Base-by-base conservation (phyloP, 2,113 vertebrate genomes). In the Hydrochoerus hydrochaeris region DNA sequence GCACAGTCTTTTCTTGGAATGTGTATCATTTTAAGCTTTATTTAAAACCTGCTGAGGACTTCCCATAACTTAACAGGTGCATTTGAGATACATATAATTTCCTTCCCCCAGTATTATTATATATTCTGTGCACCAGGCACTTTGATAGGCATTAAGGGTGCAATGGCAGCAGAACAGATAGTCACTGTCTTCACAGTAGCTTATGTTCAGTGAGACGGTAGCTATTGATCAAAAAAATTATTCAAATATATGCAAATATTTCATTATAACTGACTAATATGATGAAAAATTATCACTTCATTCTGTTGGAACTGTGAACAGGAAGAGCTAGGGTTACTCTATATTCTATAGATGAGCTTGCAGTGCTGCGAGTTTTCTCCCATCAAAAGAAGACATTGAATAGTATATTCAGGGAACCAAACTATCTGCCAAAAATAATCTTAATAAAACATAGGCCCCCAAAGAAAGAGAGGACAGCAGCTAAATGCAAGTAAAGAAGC, bases 151-250 rank as follows among this genome's bases (percentile, higher is more conserved):
- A 65, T 24, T 26, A 78, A 52, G 32, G n/a, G 41, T 28, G 35
- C 32, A 60, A 17, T 0, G 32, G 22, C 26, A 3, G 32, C 26
- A 71, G 75, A 92, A 8, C 14, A 81, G 44, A 58, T 65, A 73
- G 17, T 5, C 62, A 86, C 19, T 19, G 0, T 86, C 38, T 84
- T 78, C 41, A 35, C 4, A 14, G 30, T 32, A 24, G 24, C 75
- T 78, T 91, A 22, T 62, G 57, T 93, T 90, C 30, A 87, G 52
- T 71, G 63, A 95, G 41, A 95, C 85, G 44, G 73, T 14, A 94
- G 77, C 62, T 75, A 81, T 2, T 11, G 38, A 46, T n/a, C 32
- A 86, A 87, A 41, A 52, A 22, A 91, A 67, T 46, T 22, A 81
- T 7, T 94, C 67, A 93, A 46, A 93, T 35, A 49, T 11, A 17